These are phyloP conservation scores for Zygogramma bicolorata DNA, from an alignment of 2,888 invertebrate species.

Conservation along the genomic window DNA sequence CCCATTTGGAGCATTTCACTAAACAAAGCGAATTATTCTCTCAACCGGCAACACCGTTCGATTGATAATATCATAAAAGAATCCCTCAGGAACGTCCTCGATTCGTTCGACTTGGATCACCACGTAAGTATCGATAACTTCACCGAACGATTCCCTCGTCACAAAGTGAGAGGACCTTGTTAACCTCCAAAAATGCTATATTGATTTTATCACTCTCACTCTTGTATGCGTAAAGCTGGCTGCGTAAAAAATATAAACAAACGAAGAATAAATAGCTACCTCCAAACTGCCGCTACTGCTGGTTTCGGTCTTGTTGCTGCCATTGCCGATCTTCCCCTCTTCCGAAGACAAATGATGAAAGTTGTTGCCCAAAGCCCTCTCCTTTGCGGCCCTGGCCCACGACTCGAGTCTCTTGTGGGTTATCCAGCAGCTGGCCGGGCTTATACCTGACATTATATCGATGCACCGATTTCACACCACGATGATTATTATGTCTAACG, in stretches of 20 bases:
- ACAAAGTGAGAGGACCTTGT: conserved; percentile 23
- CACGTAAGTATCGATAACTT: background rate
- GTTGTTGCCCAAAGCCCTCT: conserved; percentile 69
- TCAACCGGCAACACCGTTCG: no score
- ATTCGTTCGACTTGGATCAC: no score
- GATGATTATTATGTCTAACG: conserved; percentile 9
- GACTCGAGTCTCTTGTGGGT: conserved; percentile 82
- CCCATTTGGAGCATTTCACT: no score
- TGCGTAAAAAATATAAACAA: conserved; percentile 28
- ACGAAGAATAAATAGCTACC: conserved; percentile 55
- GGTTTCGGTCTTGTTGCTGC: conserved; percentile 66
- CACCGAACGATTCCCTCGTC: conserved; percentile 1
- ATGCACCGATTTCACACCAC: conserved; percentile 2
- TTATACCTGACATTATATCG: conserved; percentile 71
- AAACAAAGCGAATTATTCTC: no score
- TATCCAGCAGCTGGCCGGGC: conserved; percentile 82
- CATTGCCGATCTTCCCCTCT: conserved; percentile 65
- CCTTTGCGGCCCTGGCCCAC: conserved; percentile 82
- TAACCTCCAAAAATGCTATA: conserved; percentile 45
- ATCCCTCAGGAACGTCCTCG: no score
- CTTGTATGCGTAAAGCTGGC: conserved; percentile 33
- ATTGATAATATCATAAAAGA: no score
- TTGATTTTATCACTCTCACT: conserved; percentile 43
- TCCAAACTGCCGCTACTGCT: conserved; percentile 66
- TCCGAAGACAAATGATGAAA: conserved; percentile 44